phyloP scores from a whole-genome alignment of 2,113 vertebrate species.

The Cyanocitta stelleri region DNA sequence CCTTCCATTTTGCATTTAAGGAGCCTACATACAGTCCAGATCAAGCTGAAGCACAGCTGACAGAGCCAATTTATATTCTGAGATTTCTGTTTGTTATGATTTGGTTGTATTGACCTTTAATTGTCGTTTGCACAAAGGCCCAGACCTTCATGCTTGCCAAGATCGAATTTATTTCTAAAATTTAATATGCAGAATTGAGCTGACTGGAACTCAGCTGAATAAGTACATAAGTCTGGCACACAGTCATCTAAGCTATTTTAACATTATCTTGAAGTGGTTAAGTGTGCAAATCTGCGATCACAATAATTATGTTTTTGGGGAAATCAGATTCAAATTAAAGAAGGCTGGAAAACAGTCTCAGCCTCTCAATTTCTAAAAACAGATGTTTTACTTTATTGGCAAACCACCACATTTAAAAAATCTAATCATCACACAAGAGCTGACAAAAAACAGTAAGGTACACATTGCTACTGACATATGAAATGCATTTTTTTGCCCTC shows the following conservation, averaged over 20 bases:
- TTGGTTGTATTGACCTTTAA: constrained; percentile 21
- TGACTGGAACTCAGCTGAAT: background rate
- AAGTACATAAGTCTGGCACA: background rate
- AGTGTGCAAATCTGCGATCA: background rate
- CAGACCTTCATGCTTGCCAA: background rate
- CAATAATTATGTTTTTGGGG: background rate
- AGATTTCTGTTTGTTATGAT: background rate
- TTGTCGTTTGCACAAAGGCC: background rate
- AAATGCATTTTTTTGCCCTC: background rate
- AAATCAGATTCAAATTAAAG: background rate
- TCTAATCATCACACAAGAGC: background rate
- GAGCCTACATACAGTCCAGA: background rate
- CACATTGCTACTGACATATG: background rate
- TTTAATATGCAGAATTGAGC: background rate
- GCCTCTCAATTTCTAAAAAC: background rate
- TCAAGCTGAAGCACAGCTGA: background rate
- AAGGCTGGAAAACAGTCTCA: background rate
- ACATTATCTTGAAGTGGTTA: background rate
- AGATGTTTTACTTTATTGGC: background rate
- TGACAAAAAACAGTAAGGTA: background rate
- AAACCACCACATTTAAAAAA: background rate
- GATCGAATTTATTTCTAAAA: background rate
- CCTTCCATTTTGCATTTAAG: background rate
- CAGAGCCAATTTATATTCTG: background rate
- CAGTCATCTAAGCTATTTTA: background rate